Conservation (phyloP, 2,888 invertebrate species). For the Pantelozetes paolii region DNA sequence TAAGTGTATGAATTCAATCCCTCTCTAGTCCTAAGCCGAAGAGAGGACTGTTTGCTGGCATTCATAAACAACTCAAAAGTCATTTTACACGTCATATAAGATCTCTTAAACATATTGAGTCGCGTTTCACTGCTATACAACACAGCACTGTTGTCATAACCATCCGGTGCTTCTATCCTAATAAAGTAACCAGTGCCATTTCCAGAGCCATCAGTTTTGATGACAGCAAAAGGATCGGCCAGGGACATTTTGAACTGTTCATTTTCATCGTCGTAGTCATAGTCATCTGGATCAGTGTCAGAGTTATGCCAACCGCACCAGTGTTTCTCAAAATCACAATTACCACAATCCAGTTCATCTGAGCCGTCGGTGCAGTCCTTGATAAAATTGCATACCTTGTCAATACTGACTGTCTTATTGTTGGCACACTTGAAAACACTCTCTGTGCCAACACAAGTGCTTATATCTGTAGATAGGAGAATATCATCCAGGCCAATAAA, state of each 20-base stretch:
- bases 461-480: not conserved
- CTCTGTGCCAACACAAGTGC: no score
- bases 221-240: no score
- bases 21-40: not conserved
- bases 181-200: conserved; percentile 29
- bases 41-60: not conserved
- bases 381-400: conserved; percentile 25
- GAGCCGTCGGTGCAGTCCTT: not conserved
- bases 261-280: no score
- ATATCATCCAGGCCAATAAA: conserved; percentile 35
- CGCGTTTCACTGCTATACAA: not conserved
- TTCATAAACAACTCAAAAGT: conserved; percentile 17
- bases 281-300: no score
- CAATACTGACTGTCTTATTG: not conserved
- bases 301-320: no score
- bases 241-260: no score
- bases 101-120: conserved; percentile 14
- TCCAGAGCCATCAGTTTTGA: not conserved
- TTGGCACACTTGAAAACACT: not conserved
- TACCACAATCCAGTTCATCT: conserved; percentile 32
- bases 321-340: conserved; percentile 32
- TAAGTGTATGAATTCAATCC: not conserved
- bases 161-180: not conserved
- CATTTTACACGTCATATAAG: conserved; percentile 22
- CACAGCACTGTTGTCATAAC: not conserved